A percentile compares a stretch with the other conserved stretches of the same genome.
Conservation (phyloP, 2,113 vertebrate species). For the Ictidomys tridecemlineatus region DNA sequence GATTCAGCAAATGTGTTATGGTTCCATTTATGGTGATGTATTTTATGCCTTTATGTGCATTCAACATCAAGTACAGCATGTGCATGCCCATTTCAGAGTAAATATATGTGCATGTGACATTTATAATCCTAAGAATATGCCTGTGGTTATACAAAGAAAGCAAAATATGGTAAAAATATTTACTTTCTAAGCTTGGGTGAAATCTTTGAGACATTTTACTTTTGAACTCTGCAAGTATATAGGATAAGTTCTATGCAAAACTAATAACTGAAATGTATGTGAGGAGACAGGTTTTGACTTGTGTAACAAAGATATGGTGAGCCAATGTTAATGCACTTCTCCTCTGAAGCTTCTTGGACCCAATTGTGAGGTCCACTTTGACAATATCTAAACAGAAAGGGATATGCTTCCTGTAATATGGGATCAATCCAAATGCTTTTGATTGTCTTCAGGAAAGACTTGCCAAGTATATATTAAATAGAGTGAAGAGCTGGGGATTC, state of each 20-base stretch:
- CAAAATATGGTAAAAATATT: slow-evolving; percentile 63
- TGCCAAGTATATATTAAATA: not conserved
- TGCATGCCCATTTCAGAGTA: not conserved
- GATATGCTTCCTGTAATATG: not conserved
- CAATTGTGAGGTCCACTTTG: not conserved
- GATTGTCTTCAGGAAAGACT: not conserved
- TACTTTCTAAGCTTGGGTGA: slow-evolving; percentile 18
- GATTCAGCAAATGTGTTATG: slow-evolving; percentile 42
- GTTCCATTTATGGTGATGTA: not conserved
- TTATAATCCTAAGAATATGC: slow-evolving; percentile 63
- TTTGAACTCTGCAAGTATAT: not conserved
- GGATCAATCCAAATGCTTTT: slow-evolving; percentile 7
- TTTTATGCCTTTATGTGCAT: not conserved
- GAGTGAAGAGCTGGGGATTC: not conserved
- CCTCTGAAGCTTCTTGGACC: not conserved
- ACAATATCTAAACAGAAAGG: not conserved
- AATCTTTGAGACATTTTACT: slow-evolving; percentile 31
- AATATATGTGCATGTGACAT: slow-evolving; percentile 49
- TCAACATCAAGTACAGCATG: slow-evolving; percentile 4
- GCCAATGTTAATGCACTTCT: not conserved
- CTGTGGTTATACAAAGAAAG: slow-evolving; percentile 4
- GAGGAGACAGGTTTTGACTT: not conserved
- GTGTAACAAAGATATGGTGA: not conserved
- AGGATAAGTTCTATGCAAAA: not conserved
- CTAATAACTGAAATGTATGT: not conserved